Evolutionary conservation across 2,113 vertebrate species (phyloP), one percentile per base, ranked within the genome.

Genomic region (Cyprinodon tularosa): DNA sequence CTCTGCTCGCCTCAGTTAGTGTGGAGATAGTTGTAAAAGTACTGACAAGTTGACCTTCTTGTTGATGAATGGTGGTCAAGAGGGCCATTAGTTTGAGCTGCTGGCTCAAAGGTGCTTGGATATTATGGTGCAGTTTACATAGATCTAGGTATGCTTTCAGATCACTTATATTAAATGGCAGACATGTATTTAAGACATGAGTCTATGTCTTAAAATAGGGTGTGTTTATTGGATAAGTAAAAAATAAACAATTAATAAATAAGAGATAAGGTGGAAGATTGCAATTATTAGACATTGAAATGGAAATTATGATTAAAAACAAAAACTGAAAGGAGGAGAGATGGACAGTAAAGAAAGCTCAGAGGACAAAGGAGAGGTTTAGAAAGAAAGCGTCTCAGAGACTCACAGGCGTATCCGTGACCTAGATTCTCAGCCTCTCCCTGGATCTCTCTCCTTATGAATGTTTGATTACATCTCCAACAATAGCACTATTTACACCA

Each of bases 391-490:
- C 77, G 74, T 92, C 83, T 84, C 81, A 57, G 70, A 86, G 82
- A 83, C 88, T 92, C 73, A 86, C 87, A 84, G 89, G 82, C 48
- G 74, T 84, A 91, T 91, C 89, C 82, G 68, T 94, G 94, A 95
- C 93, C 93, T 92, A 94, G 89, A 93, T 94, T 94, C 90, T 65
- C 71, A 42, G 78, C 81, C 86, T 87, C 90, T 88, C 91, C 85
- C 88, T 53, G 75, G 86, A 90, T 92, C 88, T 91, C 80, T 76
- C 86, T 88, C 69, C 89, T 94, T 89, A 93, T 94, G 90, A 94
- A 94, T 94, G 93, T 94, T 94, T 94, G 92, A 94, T 94, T 91
- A 91, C 68, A 68, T 88, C 89, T 91, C 89, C 84, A 88, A 93
- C 93, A 94, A 93, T 89, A 91, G 91, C 85, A 63, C 89, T 87